A percentile compares a stretch with the other conserved stretches of the same genome.
phyloP scores from a whole-genome alignment of 2,888 invertebrate species.

The Stegophylla sp. region DNA sequence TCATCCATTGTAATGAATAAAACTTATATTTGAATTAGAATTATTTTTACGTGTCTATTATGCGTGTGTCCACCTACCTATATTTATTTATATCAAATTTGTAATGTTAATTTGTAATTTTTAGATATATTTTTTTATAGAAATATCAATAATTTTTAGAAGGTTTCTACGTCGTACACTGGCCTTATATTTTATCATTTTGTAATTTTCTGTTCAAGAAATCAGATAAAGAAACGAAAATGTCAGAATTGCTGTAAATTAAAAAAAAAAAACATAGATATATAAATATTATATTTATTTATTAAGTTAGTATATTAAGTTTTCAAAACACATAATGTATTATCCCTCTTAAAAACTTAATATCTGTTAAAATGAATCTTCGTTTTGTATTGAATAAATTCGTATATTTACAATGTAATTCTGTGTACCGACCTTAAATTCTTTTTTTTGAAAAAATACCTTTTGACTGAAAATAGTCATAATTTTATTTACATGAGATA shows the following conservation, averaged over 20 bases:
- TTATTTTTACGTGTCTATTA: too few species aligned
- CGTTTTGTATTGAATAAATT: slow-evolving; percentile 22
- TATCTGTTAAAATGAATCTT: slow-evolving; percentile 26
- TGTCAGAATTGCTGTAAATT: neutral
- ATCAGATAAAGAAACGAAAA: neutral
- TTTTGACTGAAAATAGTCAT: too few species aligned
- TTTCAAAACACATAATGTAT: slow-evolving; percentile 29
- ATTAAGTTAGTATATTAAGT: slow-evolving; percentile 12
- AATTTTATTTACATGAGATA: too few species aligned
- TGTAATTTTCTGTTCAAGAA: slow-evolving; percentile 3
- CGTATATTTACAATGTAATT: neutral
- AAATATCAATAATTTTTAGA: too few species aligned
- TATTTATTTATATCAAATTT: too few species aligned
- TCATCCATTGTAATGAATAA: too few species aligned
- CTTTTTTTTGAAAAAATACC: too few species aligned
- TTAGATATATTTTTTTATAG: too few species aligned
- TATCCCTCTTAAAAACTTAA: slow-evolving; percentile 2
- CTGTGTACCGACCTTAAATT: too few species aligned
- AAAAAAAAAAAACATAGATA: neutral
- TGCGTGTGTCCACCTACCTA: too few species aligned
- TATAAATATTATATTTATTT: neutral
- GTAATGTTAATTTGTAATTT: too few species aligned
- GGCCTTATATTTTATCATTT: slow-evolving; percentile 6
- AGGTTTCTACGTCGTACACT: neutral
- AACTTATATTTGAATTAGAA: too few species aligned